Evolutionary conservation across 2,888 invertebrate genomes (phyloP), one percentile per base, ranked within the genome.

Genomic region (Ephialtes manifestator): DNA sequence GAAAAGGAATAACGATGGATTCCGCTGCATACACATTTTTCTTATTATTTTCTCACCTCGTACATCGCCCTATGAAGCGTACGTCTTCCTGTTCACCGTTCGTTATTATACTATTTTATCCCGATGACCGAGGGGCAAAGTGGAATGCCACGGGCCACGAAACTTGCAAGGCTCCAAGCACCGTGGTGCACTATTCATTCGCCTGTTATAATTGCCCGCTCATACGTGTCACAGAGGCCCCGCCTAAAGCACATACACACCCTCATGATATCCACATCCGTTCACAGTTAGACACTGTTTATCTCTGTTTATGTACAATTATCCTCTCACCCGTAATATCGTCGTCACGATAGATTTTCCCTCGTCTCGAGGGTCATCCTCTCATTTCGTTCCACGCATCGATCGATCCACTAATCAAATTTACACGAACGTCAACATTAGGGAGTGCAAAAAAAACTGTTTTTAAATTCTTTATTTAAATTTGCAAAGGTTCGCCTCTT

Each of bases 11-110:
- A n/a, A 82, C 74, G 18, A 13, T 35, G 86, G 81, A 65, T 74
- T 84, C 55, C 46, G 85, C 68, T 81, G 74, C 85, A 86, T 74
- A 75, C 60, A 87, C 78, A 86, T 79, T 76, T 79, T 60, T 83
- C n/a, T 83, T 85, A 75, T 80, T 60, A 83, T 84, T 83, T 79
- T 85, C 83, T 82, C 84, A 77, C 81, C 84, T 84, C 77, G 74
- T 84, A 77, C 70, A 82, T 80, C 79, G 79, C 51, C 75, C 70
- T 79, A 72, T 35, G 31, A 81, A 84, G 55, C 74, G 55, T 84
- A 80, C 53, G 72, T 65, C 48, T 63, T 78, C 24, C 67, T 55
- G 13, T 65, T 63, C 67, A 35, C 48, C 68, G n/a, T 58, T 81
- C 60, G 67, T 74, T 71, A 13, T 18, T 53, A 67, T 24, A 43